phyloP scores from a whole-genome alignment of 2,113 vertebrate species.

The Mormyrus lacerda region DNA sequence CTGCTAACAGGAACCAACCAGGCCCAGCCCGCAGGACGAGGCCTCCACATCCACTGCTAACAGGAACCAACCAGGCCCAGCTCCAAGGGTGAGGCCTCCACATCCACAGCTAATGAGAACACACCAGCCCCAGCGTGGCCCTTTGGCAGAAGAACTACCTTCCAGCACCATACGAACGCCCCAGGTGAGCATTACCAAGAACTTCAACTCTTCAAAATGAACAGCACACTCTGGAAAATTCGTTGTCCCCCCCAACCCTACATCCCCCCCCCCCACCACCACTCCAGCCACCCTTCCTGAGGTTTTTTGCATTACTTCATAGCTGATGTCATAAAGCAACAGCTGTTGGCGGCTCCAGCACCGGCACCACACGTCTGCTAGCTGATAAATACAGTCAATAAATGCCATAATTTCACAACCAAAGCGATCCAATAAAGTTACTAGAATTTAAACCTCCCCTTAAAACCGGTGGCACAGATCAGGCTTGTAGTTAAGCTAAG shows the following conservation, averaged over 20 bases:
- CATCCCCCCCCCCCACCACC: no score
- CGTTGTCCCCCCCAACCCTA: neutral
- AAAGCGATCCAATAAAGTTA: neutral
- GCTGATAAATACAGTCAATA: neutral
- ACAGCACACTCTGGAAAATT: neutral
- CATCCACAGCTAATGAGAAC: neutral
- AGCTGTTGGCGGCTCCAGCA: conserved; percentile 23
- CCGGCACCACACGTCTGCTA: neutral
- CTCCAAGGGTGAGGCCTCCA: neutral
- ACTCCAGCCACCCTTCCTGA: conserved; percentile 21
- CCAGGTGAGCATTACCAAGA: neutral
- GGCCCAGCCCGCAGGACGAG: neutral
- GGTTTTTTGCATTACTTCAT: conserved; percentile 31
- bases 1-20: neutral
- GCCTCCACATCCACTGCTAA: neutral
- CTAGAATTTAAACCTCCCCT: neutral
- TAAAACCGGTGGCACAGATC: neutral
- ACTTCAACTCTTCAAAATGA: neutral
- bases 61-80: no score
- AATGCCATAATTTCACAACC: neutral
- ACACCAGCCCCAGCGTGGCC: neutral
- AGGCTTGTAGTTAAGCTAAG: neutral
- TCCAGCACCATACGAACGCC: neutral
- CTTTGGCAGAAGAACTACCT: neutral
- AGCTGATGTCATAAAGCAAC: conserved; percentile 29